Evolutionary conservation across 2,888 invertebrate species (phyloP).

Genomic region (Pachymerium ferrugineum): DNA sequence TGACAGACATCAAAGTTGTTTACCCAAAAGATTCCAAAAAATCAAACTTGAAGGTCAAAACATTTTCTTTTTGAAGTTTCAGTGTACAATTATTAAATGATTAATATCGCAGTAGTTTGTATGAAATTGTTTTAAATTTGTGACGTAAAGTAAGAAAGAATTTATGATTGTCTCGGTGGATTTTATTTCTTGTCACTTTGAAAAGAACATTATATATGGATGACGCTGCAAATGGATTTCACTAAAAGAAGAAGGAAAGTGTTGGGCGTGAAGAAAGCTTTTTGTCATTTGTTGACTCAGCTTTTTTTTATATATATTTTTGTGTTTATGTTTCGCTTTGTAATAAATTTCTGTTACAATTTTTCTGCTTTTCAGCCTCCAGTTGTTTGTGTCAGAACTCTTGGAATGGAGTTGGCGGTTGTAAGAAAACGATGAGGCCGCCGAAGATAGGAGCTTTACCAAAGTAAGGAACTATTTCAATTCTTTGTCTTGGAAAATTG

Average conservation of each 20-base stretch:
- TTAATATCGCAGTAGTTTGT: too few species aligned
- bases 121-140: too few species aligned
- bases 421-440: conserved; percentile 28
- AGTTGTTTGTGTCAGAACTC: conserved; percentile 37
- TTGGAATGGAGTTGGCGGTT: conserved; percentile 30
- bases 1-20: neutral
- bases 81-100: too few species aligned
- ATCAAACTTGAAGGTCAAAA: too few species aligned
- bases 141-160: neutral
- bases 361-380: conserved; percentile 36
- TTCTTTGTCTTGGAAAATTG: neutral
- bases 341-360: too few species aligned
- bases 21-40: too few species aligned
- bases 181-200: neutral
- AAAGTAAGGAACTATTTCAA: neutral
- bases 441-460: conserved; percentile 27
- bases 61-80: too few species aligned
- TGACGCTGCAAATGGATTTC: neutral
- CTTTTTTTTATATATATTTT: neutral
- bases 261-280: too few species aligned
- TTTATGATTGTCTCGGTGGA: neutral
- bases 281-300: too few species aligned
- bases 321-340: too few species aligned
- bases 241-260: neutral
- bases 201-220: neutral